These are phyloP conservation scores for Drosophila pseudotakahashii DNA, from an alignment of 2,888 invertebrate genomes.

Conservation along the genomic window DNA sequence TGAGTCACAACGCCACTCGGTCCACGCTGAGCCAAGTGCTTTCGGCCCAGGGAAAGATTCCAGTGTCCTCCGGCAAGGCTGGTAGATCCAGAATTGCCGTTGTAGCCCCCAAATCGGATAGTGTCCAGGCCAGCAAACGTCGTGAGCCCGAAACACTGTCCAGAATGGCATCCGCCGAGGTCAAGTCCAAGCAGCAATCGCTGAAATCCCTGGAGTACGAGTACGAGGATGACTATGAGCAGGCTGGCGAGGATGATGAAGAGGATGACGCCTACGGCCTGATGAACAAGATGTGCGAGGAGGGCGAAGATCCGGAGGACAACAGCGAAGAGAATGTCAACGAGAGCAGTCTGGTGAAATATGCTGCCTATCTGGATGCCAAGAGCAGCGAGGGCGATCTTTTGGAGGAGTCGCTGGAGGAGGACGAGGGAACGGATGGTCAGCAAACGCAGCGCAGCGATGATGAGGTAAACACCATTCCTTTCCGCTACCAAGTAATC, in stretches of 20 bases:
- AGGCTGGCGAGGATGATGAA: slow-evolving; percentile 48
- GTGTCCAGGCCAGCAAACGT: slow-evolving; percentile 39
- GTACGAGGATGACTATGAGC: slow-evolving; percentile 55
- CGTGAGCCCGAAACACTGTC: slow-evolving; percentile 34
- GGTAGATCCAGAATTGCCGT: slow-evolving; percentile 15
- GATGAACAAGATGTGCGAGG: slow-evolving; percentile 37
- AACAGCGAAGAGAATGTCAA: slow-evolving; percentile 47
- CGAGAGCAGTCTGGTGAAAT: slow-evolving; percentile 41
- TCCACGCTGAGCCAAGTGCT: slow-evolving; percentile 52
- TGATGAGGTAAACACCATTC: slow-evolving; percentile 1
- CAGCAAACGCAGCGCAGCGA: slow-evolving; percentile 39
- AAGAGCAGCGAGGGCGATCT: slow-evolving; percentile 51
- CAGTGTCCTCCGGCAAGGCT: slow-evolving; percentile 12
- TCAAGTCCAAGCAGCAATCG: slow-evolving; percentile 32
- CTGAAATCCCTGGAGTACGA: slow-evolving; percentile 61
- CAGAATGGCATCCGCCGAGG: slow-evolving; percentile 38
- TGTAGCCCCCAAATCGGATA: slow-evolving; percentile 13
- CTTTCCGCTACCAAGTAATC: neutral
- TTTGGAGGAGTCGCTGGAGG: slow-evolving; percentile 48
- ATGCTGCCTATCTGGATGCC: slow-evolving; percentile 49
- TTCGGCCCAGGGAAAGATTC: slow-evolving; percentile 40
- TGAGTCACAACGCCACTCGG: slow-evolving; percentile 32
- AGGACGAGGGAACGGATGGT: slow-evolving; percentile 41
- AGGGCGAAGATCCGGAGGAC: slow-evolving; percentile 47
- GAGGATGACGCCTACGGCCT: slow-evolving; percentile 32